A percentile compares a stretch with the other conserved stretches of the same genome.
These are phyloP conservation scores for Gryllus bimaculatus DNA, from an alignment of 1,140 invertebrate species.

Conservation along the genomic window DNA sequence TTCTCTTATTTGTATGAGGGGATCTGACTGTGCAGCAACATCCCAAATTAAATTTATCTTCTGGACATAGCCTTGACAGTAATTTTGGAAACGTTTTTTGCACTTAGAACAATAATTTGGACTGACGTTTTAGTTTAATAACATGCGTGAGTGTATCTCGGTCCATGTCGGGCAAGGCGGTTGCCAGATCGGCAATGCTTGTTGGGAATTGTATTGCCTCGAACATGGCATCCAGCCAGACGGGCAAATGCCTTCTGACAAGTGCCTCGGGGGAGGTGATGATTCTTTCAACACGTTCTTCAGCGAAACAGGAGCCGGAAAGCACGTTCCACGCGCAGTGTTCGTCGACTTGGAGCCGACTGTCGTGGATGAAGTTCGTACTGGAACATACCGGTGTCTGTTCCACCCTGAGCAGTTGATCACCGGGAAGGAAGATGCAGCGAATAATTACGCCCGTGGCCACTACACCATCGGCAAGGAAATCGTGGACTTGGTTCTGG, in stretches of 20 bases:
- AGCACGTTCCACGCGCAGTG: constrained; percentile 59
- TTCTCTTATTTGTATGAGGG: too few relatives aligned
- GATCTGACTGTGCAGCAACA: too few relatives aligned
- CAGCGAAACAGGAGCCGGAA: constrained; percentile 65
- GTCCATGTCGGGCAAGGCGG: constrained; percentile 65
- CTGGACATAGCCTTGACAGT: too few relatives aligned
- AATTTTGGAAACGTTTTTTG: too few relatives aligned
- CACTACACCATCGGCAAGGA: constrained; percentile 90
- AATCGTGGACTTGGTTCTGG: constrained; percentile 50
- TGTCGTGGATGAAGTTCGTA: constrained; percentile 70
- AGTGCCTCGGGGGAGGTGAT: constrained; percentile 54
- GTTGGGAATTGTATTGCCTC: constrained; percentile 60
- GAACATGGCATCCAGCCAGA: constrained; percentile 59
- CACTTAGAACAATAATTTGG: too few relatives aligned
- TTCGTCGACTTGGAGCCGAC: constrained; percentile 65
- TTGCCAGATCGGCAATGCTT: constrained; percentile 62
- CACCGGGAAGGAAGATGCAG: constrained; percentile 80
- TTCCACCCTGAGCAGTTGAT: constrained; percentile 58
- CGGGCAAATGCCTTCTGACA: constrained; percentile 61
- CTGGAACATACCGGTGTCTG: constrained; percentile 71
- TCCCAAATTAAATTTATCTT: too few relatives aligned
- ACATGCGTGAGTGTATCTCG: constrained; percentile 49
- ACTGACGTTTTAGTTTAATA: too few relatives aligned
- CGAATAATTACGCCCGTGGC: constrained; percentile 81
- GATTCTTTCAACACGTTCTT: constrained; percentile 79